These are phyloP conservation scores for Crocidura indochinensis DNA, from an alignment of 2,797 vertebrate species.

Conservation along the genomic window DNA sequence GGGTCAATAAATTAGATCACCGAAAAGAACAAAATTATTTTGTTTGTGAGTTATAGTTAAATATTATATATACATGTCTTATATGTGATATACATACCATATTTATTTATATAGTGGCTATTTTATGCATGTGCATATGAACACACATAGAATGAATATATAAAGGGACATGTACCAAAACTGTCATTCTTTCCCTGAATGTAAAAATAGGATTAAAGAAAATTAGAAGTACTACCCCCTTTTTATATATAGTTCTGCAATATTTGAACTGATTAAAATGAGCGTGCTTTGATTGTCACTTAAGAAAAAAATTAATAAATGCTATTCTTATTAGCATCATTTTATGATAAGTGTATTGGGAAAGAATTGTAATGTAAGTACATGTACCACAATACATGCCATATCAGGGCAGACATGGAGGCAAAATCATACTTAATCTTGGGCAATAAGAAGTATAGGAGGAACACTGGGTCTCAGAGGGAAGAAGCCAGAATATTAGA, in stretches of 20 bases:
- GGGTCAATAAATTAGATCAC: neutral
- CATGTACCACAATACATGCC: no score
- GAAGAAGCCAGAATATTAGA: neutral
- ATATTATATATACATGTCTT: neutral
- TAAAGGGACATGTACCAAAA: neutral
- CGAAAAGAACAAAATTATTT: neutral
- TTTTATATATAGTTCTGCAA: neutral
- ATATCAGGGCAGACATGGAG: neutral
- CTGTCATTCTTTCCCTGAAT: neutral
- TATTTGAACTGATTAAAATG: constrained; percentile 15
- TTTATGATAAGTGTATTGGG: neutral
- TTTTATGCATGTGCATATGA: neutral
- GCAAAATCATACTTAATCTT: neutral
- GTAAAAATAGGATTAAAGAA: neutral
- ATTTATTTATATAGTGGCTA: neutral
- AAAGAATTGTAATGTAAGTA: neutral
- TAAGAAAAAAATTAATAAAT: neutral
- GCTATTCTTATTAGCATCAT: neutral
- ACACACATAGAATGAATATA: neutral
- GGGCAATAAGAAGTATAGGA: neutral
- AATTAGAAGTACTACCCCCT: neutral
- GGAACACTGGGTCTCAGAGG: neutral
- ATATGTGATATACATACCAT: no score
- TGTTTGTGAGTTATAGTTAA: neutral
- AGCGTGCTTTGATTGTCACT: neutral